These are phyloP conservation scores for Champsocephalus gunnari DNA, from an alignment of 2,797 vertebrate species.

Conservation along the genomic window DNA sequence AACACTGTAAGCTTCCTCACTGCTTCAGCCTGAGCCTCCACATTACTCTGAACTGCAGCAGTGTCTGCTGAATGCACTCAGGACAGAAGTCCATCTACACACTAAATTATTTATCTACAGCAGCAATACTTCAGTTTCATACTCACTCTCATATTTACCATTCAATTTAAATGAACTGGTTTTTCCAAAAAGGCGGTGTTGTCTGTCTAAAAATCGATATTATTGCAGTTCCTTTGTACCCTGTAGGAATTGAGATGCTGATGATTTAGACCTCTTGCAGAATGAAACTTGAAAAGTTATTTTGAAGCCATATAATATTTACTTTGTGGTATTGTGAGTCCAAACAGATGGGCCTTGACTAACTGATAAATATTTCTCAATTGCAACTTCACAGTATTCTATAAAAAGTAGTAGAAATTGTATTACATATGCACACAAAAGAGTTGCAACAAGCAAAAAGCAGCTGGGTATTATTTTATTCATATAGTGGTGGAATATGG, in stretches of 20 bases:
- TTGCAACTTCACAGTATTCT: neutral
- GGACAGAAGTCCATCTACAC: conserved; percentile 1
- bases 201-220: too few species aligned
- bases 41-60: conserved; percentile 16
- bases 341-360: neutral
- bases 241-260: neutral
- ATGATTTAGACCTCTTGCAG: neutral
- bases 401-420: neutral
- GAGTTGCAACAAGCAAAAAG: neutral
- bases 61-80: neutral
- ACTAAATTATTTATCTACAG: neutral
- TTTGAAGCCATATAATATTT: conserved; percentile 2
- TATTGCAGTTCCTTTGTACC: too few species aligned
- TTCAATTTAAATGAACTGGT: neutral
- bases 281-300: neutral
- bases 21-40: conserved; percentile 12
- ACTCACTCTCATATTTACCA: neutral
- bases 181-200: conserved; percentile 1
- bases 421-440: too few species aligned
- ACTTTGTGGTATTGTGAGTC: neutral
- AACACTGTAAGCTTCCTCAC: conserved; percentile 14
- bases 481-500: neutral
- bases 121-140: neutral
- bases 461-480: neutral
- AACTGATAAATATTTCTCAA: neutral